These are phyloP conservation scores for Heteromormyrus szaboi DNA, from an alignment of 2,797 vertebrate genomes.

Conservation along the genomic window DNA sequence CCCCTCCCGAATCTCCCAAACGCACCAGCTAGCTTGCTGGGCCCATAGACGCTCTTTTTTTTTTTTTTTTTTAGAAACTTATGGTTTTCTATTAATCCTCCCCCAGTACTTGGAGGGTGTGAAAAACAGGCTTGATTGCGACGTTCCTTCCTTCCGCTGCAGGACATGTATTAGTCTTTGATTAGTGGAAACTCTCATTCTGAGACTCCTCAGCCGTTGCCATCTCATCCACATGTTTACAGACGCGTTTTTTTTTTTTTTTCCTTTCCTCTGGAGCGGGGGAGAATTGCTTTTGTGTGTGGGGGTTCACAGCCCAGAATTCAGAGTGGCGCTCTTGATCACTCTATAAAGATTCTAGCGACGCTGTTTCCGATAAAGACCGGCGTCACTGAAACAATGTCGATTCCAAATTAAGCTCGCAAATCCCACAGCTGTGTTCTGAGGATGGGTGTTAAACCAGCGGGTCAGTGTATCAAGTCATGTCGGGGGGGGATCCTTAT, in stretches of 20 bases:
- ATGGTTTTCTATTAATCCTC: background rate
- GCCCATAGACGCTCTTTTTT: background rate
- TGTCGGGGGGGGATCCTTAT: too few relatives aligned
- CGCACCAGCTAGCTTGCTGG: background rate
- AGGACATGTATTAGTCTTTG: conserved; percentile 1
- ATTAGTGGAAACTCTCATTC: background rate
- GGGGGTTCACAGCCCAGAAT: background rate
- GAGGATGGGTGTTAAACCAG: too few relatives aligned
- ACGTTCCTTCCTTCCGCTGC: background rate
- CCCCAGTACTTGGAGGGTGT: background rate
- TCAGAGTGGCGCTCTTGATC: background rate
- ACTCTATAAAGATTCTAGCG: background rate
- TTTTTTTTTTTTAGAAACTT: background rate
- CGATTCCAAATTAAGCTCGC: too few relatives aligned
- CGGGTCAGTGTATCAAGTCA: too few relatives aligned
- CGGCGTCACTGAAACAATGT: background rate
- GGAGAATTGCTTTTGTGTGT: background rate
- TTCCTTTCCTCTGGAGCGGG: background rate
- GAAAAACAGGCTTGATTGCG: background rate
- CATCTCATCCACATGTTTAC: background rate
- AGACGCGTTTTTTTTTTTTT: background rate
- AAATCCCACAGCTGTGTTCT: too few relatives aligned
- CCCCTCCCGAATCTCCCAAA: background rate
- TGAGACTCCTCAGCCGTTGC: background rate
- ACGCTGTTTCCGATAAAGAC: background rate